A percentile compares a stretch with the other conserved stretches of the same genome.
Conservation (phyloP, 2,797 vertebrate species). For the Pseudopleuronectes americanus region DNA sequence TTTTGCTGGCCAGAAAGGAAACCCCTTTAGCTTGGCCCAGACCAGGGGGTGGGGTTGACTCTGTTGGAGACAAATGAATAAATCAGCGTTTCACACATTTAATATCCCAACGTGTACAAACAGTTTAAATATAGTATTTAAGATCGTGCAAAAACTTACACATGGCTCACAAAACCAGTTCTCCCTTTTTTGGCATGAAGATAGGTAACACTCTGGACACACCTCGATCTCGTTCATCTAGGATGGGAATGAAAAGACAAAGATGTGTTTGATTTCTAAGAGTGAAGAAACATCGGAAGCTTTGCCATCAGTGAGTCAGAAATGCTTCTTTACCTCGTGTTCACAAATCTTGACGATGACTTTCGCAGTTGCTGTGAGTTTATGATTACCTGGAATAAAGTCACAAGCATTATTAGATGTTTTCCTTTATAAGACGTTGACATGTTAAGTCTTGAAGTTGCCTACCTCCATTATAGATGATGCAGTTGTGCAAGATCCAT, state of each 20-base stretch:
- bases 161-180: slow-evolving; percentile 99
- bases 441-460: slow-evolving; percentile 1
- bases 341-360: slow-evolving; percentile 99
- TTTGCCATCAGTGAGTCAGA: background rate
- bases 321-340: slow-evolving; percentile 89
- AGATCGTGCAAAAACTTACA: slow-evolving; percentile 83
- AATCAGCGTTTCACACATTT: background rate
- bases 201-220: slow-evolving; percentile 98
- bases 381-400: slow-evolving; percentile 91
- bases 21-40: slow-evolving; percentile 98
- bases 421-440: background rate
- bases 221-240: slow-evolving; percentile 99
- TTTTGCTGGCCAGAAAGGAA: slow-evolving; percentile 99
- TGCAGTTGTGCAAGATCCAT: slow-evolving; percentile 99
- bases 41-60: slow-evolving; percentile 97
- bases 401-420: slow-evolving; percentile 14
- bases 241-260: slow-evolving; percentile 47
- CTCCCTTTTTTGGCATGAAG: slow-evolving; percentile 98
- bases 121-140: background rate
- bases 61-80: slow-evolving; percentile 75
- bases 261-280: too few relatives aligned
- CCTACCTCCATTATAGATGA: slow-evolving; percentile 98
- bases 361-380: slow-evolving; percentile 97
- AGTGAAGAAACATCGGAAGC: background rate
- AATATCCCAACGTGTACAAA: background rate